Percentiles rank a stretch among this genome's conserved stretches.
Evolutionary conservation across 2,113 vertebrate genomes (phyloP).

Genomic region (Gopherus evgoodei): DNA sequence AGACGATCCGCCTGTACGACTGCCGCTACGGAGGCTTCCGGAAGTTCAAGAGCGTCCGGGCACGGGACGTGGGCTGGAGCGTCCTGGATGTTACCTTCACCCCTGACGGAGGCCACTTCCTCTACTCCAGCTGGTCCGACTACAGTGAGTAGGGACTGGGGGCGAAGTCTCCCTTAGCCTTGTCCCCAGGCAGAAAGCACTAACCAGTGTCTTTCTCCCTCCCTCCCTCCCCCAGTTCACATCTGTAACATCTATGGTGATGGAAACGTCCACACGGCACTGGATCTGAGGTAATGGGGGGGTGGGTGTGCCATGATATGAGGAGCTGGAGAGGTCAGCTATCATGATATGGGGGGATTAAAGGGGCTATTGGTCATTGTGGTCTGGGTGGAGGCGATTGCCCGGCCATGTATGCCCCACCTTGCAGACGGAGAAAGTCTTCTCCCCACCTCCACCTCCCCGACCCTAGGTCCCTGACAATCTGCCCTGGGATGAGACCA

Average conservation of each 20-base stretch:
- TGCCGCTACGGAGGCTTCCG: constrained; percentile 85
- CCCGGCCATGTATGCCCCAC: no score
- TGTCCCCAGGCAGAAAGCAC: neutral
- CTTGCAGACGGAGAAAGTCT: no score
- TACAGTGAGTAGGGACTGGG: constrained; percentile 78
- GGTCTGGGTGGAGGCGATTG: no score
- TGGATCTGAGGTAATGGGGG: constrained; percentile 89
- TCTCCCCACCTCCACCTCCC: no score
- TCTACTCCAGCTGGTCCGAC: constrained; percentile 96
- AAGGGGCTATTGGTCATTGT: no score
- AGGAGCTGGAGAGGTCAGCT: no score
- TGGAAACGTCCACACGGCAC: constrained; percentile 89
- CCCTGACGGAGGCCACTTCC: constrained; percentile 86
- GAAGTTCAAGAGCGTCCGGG: constrained; percentile 87
- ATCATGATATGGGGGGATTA: no score
- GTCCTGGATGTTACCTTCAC: constrained; percentile 93
- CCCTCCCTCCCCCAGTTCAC: constrained; percentile 83
- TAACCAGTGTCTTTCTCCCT: constrained; percentile 10
- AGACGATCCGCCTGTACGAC: constrained; percentile 91
- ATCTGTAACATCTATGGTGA: constrained; percentile 92
- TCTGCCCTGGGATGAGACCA: no score
- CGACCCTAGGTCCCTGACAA: no score
- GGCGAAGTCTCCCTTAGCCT: no score
- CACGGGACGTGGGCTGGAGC: constrained; percentile 93
- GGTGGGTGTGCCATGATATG: neutral